Base-by-base conservation (phyloP, 2,888 invertebrate species). In the Ectobius pallidus region DNA sequence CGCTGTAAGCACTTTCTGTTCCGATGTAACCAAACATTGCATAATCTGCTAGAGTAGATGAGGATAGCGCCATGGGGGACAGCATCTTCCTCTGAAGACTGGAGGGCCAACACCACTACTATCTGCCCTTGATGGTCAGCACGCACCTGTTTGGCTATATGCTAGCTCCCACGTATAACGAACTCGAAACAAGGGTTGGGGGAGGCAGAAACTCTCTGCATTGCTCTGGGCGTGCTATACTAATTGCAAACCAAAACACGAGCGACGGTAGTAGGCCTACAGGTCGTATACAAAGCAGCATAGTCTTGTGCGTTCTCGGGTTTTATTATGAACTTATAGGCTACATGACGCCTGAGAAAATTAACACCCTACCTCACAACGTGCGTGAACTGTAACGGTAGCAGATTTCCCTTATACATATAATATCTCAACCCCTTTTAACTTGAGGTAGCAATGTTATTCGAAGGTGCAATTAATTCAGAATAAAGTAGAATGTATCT, bases 241-340 rank as follows among this genome's bases (percentile, higher is more conserved):
- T 52, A 52, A 52, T 52, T 52, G 52, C 52, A 22, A 52, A 52
- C 52, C 52, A 18, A 52, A 52, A 52, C 52, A 52, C 52, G 52
- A 22, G 52, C 25, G 20, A 22, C 52, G n/a, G n/a, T n/a, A n/a
- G n/a, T n/a, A n/a, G n/a, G n/a, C n/a, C 20, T 52, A 11, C 52
- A 52, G 52, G 52, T 25, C 25, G 22, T 52, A 52, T 25, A 52
- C 25, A 52, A 52, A 52, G 25, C 25, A 25, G 25, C 7, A 7
- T 52, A 25, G 52, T 52, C 22, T 25, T 52, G 52, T 14, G 20
- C 3, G 7, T 62, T 32, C 2, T 20, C 11, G 2, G 34, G 18
- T 3, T 34, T 34, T 32, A 18, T 7, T 46, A 3, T n/a, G n/a
- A 46, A 46, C 18, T 46, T n/a, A 46, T n/a, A n/a, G n/a, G n/a